Evolutionary conservation across 2,888 invertebrate genomes (phyloP).

Genomic region (Harpalus rubripes): DNA sequence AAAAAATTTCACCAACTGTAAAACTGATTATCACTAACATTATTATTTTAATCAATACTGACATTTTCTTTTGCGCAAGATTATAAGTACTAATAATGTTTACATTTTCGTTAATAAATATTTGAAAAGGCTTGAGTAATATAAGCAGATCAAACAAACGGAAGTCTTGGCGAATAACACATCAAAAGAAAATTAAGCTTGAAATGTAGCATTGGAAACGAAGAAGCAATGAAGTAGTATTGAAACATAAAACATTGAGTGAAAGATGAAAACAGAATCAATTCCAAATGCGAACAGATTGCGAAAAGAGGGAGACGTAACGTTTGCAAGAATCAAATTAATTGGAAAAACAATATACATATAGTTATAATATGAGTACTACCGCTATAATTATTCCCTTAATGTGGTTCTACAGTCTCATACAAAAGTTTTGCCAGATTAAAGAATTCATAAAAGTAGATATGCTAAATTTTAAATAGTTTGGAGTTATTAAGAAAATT

Average conservation of each 20-base stretch:
- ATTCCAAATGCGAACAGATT: constrained; percentile 2
- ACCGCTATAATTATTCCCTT: no score
- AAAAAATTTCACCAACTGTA: no score
- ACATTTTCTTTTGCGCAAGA: constrained; percentile 2
- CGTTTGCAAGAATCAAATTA: not conserved
- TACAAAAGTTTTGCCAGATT: no score
- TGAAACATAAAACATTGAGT: constrained; percentile 22
- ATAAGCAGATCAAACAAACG: constrained; percentile 37
- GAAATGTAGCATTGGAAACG: constrained; percentile 9
- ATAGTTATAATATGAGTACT: not conserved
- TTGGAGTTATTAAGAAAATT: no score
- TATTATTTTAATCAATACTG: constrained; percentile 11
- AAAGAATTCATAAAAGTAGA: no score
- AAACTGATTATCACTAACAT: not conserved
- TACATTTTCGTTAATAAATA: constrained; percentile 47
- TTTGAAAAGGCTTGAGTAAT: constrained; percentile 29
- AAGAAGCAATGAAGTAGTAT: not conserved
- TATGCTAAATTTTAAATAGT: no score
- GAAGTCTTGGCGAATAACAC: constrained; percentile 28
- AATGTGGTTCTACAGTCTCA: no score
- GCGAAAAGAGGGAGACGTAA: not conserved
- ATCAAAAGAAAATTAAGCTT: constrained; percentile 38
- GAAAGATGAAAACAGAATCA: not conserved
- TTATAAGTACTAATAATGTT: constrained; percentile 38
- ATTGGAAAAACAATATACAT: not conserved